These are phyloP conservation scores for Leptocoma aspasia DNA, from an alignment of 2,113 vertebrate genomes.

Conservation along the genomic window DNA sequence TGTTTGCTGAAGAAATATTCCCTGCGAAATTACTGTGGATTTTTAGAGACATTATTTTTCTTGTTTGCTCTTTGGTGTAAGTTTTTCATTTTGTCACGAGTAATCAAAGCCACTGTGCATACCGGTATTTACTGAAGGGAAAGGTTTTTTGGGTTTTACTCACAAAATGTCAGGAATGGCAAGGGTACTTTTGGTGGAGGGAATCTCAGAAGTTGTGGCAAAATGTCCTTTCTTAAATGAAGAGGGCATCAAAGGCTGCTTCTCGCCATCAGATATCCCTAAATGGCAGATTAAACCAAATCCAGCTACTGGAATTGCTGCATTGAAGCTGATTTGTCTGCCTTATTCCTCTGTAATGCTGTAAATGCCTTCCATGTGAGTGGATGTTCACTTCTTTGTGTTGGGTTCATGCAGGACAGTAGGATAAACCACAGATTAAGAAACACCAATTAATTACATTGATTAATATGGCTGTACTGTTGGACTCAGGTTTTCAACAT, in stretches of 20 bases:
- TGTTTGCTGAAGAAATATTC: background rate
- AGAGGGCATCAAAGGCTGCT: background rate
- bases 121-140: background rate
- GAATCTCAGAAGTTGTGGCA: background rate
- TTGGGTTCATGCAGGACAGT: background rate
- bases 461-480: background rate
- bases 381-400: background rate
- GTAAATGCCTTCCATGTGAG: background rate
- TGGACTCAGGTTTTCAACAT: background rate
- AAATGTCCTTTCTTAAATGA: background rate
- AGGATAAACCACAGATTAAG: background rate
- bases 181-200: background rate
- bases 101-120: background rate
- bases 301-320: background rate
- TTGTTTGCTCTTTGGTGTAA: background rate
- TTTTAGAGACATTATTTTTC: background rate
- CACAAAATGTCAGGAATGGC: background rate
- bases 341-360: background rate
- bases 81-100: background rate
- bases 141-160: background rate
- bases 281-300: background rate
- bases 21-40: background rate
- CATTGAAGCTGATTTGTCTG: background rate
- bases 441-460: background rate
- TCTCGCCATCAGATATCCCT: background rate